phyloP scores from a whole-genome alignment of 2,888 invertebrate genomes.

The Drosophila melanosoma region DNA sequence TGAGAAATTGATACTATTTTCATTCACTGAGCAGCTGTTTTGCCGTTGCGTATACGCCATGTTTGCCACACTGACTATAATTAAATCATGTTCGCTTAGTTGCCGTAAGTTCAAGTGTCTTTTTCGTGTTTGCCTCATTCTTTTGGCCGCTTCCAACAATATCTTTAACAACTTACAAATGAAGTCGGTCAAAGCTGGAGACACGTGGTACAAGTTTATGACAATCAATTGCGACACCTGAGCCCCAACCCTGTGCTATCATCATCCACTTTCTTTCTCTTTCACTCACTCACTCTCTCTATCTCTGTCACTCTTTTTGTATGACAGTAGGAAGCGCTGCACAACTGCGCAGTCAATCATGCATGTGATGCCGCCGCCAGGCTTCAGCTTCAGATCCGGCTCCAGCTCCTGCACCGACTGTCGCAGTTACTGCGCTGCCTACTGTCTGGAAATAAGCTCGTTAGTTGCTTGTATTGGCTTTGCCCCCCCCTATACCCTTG shows the following conservation, averaged over 20 bases:
- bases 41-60: slow-evolving; percentile 53
- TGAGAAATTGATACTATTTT: slow-evolving; percentile 54
- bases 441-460: slow-evolving; percentile 79
- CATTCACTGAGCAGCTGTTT: slow-evolving; percentile 11
- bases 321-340: slow-evolving; percentile 54
- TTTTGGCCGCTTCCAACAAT: neutral
- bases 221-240: slow-evolving; percentile 75
- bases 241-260: neutral
- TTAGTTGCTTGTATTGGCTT: slow-evolving; percentile 79
- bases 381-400: slow-evolving; percentile 43
- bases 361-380: slow-evolving; percentile 81
- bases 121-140: slow-evolving; percentile 1
- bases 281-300: neutral
- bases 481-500: slow-evolving; percentile 13
- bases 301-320: neutral
- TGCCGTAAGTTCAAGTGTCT: slow-evolving; percentile 50
- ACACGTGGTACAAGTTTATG: slow-evolving; percentile 70
- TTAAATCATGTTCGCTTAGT: slow-evolving; percentile 58
- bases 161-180: slow-evolving; percentile 62
- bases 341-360: slow-evolving; percentile 80
- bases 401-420: neutral
- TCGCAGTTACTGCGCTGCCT: slow-evolving; percentile 51
- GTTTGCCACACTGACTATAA: slow-evolving; percentile 46
- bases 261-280: neutral
- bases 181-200: slow-evolving; percentile 52